Evolutionary conservation across 92 coral and sea anemone species (phyloP).

Genomic region (Pocillopora grandis): DNA sequence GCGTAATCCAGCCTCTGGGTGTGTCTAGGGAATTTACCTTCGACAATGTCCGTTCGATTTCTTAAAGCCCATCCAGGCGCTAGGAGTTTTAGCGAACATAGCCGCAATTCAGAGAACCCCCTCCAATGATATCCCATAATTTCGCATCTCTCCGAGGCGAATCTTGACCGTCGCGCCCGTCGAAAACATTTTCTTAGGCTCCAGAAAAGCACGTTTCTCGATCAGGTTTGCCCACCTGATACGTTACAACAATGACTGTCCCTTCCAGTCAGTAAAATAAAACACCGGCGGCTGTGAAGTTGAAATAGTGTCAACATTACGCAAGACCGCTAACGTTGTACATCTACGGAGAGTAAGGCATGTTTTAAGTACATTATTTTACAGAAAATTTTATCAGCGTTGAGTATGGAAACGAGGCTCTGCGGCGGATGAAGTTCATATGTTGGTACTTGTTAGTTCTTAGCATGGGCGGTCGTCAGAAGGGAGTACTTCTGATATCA

Average conservation of each 20-base stretch:
- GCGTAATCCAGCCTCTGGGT: slow-evolving; percentile 34
- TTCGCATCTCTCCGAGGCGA: slow-evolving; percentile 48
- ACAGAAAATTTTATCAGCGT: not conserved
- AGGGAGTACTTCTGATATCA: too few relatives aligned
- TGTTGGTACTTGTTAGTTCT: too few relatives aligned
- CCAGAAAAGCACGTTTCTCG: slow-evolving; percentile 4
- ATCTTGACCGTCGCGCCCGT: slow-evolving; percentile 28
- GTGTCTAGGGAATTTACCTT: slow-evolving; percentile 51
- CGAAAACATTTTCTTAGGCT: slow-evolving; percentile 6
- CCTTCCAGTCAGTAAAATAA: not conserved
- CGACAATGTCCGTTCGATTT: slow-evolving; percentile 65
- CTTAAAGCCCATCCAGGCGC: slow-evolving; percentile 61
- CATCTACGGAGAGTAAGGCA: not conserved
- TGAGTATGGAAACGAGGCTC: slow-evolving; percentile 29
- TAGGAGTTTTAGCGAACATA: slow-evolving; percentile 57
- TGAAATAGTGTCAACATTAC: not conserved
- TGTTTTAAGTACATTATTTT: not conserved
- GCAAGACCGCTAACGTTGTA: not conserved
- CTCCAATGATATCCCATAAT: slow-evolving; percentile 96
- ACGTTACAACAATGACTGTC: not conserved
- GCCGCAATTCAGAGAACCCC: slow-evolving; percentile 80
- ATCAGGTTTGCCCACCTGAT: not conserved
- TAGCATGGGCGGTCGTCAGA: too few relatives aligned
- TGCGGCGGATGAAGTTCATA: not conserved
- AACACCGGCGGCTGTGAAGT: not conserved